phyloP scores from a whole-genome alignment of 2,113 vertebrate genomes.

The Macaca mulatta region DNA sequence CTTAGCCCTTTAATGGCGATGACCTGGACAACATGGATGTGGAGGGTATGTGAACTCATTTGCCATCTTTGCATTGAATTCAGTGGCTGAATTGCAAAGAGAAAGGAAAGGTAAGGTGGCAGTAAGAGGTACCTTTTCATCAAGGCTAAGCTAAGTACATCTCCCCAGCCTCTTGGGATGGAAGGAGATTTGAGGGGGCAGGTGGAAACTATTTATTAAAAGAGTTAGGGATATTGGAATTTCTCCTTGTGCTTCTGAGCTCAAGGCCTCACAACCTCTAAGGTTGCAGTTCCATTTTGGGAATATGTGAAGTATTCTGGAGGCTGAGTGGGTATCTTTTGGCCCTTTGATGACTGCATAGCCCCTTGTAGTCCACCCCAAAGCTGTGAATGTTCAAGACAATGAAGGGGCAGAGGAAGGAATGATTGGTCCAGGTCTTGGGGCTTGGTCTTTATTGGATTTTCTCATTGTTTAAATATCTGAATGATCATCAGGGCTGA shows the following conservation, averaged over 20 bases:
- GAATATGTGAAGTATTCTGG: not conserved
- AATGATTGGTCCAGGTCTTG: not conserved
- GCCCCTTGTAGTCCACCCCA: too few relatives aligned
- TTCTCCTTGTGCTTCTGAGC: not conserved
- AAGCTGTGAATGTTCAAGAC: not conserved
- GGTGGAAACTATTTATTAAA: not conserved
- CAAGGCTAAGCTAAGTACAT: not conserved
- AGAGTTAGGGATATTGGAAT: not conserved
- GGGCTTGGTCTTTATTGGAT: constrained; percentile 17
- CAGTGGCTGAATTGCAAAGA: not conserved
- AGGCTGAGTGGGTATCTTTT: not conserved
- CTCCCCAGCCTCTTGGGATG: not conserved
- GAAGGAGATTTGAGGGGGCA: not conserved
- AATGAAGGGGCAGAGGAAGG: not conserved
- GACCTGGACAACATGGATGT: not conserved
- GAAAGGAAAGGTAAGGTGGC: not conserved
- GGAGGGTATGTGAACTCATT: not conserved
- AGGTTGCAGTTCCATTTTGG: not conserved
- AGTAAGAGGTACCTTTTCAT: not conserved
- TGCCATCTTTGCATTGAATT: not conserved
- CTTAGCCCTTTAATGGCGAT: not conserved
- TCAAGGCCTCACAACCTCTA: not conserved
- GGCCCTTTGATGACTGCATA: not conserved
- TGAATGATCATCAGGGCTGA: constrained; percentile 76
- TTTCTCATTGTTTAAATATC: constrained; percentile 73